These are phyloP conservation scores for Selene dorsalis DNA, from an alignment of 2,797 vertebrate genomes.

Conservation along the genomic window DNA sequence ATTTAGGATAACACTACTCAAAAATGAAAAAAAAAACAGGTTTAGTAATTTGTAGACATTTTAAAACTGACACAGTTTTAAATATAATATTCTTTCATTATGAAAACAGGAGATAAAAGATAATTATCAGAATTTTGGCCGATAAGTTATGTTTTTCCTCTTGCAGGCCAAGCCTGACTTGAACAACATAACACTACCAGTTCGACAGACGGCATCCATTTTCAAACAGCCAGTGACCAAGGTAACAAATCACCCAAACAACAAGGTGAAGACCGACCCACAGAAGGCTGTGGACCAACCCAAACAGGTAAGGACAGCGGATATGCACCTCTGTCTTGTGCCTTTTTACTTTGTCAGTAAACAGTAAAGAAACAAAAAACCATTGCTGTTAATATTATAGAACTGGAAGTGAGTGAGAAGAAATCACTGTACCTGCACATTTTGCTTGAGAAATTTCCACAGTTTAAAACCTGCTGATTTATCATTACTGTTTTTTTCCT, in stretches of 20 bases:
- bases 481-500: not conserved
- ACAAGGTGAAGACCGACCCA: conserved; percentile 97
- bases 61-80: not conserved
- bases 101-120: not conserved
- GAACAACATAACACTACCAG: conserved; percentile 96
- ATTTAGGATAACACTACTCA: no score
- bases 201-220: conserved; percentile 97
- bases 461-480: not conserved
- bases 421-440: not conserved
- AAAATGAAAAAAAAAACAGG: no score
- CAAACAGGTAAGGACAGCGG: conserved; percentile 87
- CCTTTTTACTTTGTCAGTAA: not conserved
- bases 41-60: no score
- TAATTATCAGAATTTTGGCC: not conserved
- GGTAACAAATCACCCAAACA: conserved; percentile 98
- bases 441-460: conserved; percentile 4
- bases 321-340: not conserved
- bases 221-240: conserved; percentile 99
- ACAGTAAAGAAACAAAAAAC: not conserved
- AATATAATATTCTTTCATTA: not conserved
- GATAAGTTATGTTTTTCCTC: conserved; percentile 15
- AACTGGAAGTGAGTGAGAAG: not conserved
- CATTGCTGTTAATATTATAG: not conserved
- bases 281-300: conserved; percentile 97
- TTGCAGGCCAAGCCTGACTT: conserved; percentile 93